Base-by-base conservation (phyloP, 2,888 invertebrate species). In the Lobophora halterata region DNA sequence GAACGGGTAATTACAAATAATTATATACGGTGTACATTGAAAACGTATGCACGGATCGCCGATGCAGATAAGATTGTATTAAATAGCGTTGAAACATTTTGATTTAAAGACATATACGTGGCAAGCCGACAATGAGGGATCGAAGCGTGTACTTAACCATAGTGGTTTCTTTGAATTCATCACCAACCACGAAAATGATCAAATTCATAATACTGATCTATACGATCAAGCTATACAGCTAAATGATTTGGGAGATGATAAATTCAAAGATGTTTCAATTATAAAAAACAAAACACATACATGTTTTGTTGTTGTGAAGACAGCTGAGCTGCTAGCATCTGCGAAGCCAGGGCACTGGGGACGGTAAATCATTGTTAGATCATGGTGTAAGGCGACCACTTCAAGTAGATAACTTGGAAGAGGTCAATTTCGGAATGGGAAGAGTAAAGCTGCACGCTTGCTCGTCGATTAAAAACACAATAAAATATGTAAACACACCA, bases 281-380 rank as follows among this genome's bases (percentile, higher is more conserved):
- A 65, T 71, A 69, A 65, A 71, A 75, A 85, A 86, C 83, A 87
- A 83, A 87, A 87, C 82, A 95, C 95, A 91, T 96, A 96, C 95
- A 95, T 95, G 92, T 93, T 93, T 92, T 95, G 95, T 91, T 95
- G 95, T 90, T 95, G 95, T 89, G 95, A 93, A 87, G 94, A 94
- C 88, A 95, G 92, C 92, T 95, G 95, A 89, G 93, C 92, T 90
- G 95, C 95, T 91, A 95, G 94, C 95, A 95, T 95, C 95, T 95
- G 95, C 91, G 95, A 93, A 93, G 95, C 95, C 92, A 96, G 95
- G 93, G 95, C 95, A 95, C 95, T 95, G 94, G 93, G 93, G 90
- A 93, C 90, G 91, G 83, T 89, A 89, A 71, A 79, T 74, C 64
- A 71, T 32, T 67, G 79, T 86, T 86, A 86, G 81, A 79, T 37